Conservation (phyloP, 2,113 vertebrate genomes). For the Pedetes capensis region DNA sequence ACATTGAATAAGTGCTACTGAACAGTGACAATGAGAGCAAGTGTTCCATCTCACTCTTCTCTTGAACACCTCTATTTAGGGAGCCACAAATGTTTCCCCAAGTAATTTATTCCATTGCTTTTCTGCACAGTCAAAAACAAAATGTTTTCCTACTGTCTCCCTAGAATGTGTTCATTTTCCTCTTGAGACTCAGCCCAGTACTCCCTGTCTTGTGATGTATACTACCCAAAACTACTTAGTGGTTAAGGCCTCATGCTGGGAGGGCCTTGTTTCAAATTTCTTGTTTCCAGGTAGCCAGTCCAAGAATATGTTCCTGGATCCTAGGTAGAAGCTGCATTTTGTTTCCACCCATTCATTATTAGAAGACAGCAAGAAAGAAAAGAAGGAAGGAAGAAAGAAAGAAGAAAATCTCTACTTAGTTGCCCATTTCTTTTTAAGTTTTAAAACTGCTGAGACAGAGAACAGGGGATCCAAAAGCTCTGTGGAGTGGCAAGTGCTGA, state of each 20-base stretch:
- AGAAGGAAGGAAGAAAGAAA: neutral
- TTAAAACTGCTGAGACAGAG: neutral
- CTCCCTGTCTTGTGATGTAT: neutral
- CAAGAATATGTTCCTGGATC: conserved; percentile 11
- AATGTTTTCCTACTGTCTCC: conserved; percentile 27
- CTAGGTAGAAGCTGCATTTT: neutral
- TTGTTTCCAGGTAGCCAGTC: neutral
- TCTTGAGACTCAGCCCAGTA: neutral
- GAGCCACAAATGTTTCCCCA: conserved; percentile 1
- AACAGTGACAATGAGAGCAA: neutral
- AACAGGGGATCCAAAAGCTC: neutral
- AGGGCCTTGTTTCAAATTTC: neutral
- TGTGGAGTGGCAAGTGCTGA: neutral
- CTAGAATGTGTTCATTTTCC: conserved; percentile 39
- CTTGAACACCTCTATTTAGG: conserved; percentile 31
- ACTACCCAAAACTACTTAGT: neutral
- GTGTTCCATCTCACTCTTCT: conserved; percentile 38
- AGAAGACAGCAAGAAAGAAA: neutral
- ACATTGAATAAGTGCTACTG: neutral
- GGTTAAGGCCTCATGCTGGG: neutral
- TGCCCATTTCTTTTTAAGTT: neutral
- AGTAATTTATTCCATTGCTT: conserved; percentile 55
- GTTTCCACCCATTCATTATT: neutral
- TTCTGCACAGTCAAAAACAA: neutral
- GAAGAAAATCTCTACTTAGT: neutral